phyloP scores from a whole-genome alignment of 2,113 vertebrate species.

The Cyphomyrus plagiostoma region DNA sequence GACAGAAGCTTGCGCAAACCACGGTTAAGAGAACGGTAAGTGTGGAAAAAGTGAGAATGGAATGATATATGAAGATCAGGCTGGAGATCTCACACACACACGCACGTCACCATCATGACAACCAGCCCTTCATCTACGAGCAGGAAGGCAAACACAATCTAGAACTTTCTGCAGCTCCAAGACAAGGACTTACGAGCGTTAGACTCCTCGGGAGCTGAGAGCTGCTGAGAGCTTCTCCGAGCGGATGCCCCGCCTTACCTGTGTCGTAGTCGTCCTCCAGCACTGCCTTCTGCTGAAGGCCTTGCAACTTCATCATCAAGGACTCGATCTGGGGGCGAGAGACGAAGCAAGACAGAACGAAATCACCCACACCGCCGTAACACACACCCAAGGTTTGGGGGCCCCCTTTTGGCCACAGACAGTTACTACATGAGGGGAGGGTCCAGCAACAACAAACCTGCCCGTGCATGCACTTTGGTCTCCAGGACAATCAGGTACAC shows the following conservation, averaged over 20 bases:
- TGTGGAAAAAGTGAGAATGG: not conserved
- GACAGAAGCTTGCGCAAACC: not conserved
- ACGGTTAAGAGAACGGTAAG: not conserved
- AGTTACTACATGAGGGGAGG: not conserved
- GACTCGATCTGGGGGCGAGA: conserved; percentile 63
- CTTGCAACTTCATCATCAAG: conserved; percentile 71
- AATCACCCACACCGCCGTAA: not conserved
- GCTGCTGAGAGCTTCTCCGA: not conserved
- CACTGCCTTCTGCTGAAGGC: conserved; percentile 77
- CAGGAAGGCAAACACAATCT: not conserved
- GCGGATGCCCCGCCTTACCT: conserved; percentile 56
- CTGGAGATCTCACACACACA: not conserved
- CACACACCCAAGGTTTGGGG: not conserved
- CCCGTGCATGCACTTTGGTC: too few relatives aligned
- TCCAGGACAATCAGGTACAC: not conserved
- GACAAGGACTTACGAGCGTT: not conserved
- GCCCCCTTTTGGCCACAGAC: not conserved
- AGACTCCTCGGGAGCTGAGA: not conserved
- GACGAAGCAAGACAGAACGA: not conserved
- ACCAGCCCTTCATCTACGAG: not conserved
- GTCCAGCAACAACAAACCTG: not conserved
- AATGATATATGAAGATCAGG: not conserved
- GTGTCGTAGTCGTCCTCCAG: conserved; percentile 78
- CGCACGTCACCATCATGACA: not conserved
- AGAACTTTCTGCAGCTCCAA: not conserved